phyloP scores from a whole-genome alignment of 2,888 invertebrate genomes.

The Acleris laterana region DNA sequence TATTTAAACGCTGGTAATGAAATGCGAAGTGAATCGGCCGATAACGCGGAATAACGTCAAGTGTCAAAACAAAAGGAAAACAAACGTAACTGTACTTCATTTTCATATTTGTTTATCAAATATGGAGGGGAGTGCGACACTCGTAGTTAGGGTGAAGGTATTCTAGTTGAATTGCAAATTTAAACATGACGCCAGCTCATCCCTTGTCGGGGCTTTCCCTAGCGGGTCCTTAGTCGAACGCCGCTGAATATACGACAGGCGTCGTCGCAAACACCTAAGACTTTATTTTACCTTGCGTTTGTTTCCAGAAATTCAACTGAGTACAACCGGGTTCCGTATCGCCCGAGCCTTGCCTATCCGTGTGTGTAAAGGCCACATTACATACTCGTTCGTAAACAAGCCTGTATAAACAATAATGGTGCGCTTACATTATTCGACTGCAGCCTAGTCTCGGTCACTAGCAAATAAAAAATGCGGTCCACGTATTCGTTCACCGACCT shows the following conservation, averaged over 20 bases:
- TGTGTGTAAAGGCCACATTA: too few species aligned
- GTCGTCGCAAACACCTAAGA: conserved; percentile 33
- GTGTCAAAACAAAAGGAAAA: conserved; percentile 28
- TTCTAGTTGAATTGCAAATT: conserved; percentile 68
- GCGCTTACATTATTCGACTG: too few species aligned
- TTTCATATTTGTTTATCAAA: conserved; percentile 45
- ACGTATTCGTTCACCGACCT: too few species aligned
- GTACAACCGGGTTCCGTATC: background rate
- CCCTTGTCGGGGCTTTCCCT: conserved; percentile 36
- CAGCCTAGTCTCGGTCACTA: too few species aligned
- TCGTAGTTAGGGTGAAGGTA: conserved; percentile 52
- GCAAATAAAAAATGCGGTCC: too few species aligned
- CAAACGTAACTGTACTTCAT: conserved; percentile 30
- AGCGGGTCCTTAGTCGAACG: conserved; percentile 38
- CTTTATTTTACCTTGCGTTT: conserved; percentile 33
- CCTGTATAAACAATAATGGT: too few species aligned
- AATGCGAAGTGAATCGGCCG: conserved; percentile 12
- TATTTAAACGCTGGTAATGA: conserved; percentile 3
- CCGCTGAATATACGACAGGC: conserved; percentile 28
- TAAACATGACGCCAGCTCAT: conserved; percentile 57
- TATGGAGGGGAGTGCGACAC: conserved; percentile 48
- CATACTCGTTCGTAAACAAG: too few species aligned
- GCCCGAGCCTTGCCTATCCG: too few species aligned
- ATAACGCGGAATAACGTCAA: conserved; percentile 21
- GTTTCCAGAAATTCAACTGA: conserved; percentile 26